Evolutionary conservation across 2,888 invertebrate species (phyloP).

Genomic region (Oegoconia quadripuncta): DNA sequence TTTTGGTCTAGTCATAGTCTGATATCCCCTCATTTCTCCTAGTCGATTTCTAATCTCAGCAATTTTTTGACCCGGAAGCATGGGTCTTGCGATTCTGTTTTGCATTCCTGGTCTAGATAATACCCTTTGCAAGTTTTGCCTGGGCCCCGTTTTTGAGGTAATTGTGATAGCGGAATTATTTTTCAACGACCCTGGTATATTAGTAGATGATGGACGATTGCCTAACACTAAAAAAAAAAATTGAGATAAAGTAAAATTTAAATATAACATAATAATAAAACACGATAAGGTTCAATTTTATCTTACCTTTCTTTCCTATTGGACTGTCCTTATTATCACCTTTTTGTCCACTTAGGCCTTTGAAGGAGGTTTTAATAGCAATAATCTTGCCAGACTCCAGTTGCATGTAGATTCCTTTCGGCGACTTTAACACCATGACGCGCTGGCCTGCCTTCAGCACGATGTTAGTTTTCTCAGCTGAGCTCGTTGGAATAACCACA

Average conservation of each 20-base stretch:
- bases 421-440: constrained; percentile 95
- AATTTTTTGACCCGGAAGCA: constrained; percentile 64
- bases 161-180: constrained; percentile 81
- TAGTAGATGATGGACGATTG: constrained; percentile 50
- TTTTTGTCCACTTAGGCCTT: constrained; percentile 76
- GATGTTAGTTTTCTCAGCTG: constrained; percentile 92
- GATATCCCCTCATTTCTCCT: constrained; percentile 53
- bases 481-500: constrained; percentile 95
- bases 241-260: neutral
- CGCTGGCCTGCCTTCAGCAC: constrained; percentile 95
- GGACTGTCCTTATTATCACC: constrained; percentile 59
- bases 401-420: constrained; percentile 97
- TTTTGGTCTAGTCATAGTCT: constrained; percentile 48
- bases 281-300: neutral
- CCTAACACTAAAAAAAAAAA: constrained; percentile 54
- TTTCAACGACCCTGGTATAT: constrained; percentile 74
- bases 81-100: constrained; percentile 52
- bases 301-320: constrained; percentile 66
- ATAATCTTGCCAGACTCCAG: constrained; percentile 96
- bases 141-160: constrained; percentile 67
- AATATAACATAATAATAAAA: neutral
- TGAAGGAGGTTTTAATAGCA: constrained; percentile 90
- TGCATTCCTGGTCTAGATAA: constrained; percentile 54
- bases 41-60: constrained; percentile 59
- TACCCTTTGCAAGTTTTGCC: constrained; percentile 58